Evolutionary conservation across 2,888 invertebrate genomes (phyloP).

Genomic region (Acronicta alni): DNA sequence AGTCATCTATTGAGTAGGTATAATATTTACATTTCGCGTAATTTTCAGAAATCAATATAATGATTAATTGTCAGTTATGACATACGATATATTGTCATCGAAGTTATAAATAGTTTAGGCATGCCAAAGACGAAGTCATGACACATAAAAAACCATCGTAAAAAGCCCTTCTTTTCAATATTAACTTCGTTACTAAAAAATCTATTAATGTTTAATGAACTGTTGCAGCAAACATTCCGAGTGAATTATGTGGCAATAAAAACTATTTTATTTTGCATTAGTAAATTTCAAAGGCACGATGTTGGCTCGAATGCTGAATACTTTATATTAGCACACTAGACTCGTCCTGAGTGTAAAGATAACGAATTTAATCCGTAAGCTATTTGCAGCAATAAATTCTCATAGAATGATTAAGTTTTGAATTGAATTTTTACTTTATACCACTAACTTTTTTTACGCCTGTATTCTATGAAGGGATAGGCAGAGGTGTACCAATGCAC

Average conservation of each 20-base stretch:
- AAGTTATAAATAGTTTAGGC: constrained; percentile 3
- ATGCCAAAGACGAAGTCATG: not conserved
- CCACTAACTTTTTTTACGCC: no score
- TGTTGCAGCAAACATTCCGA: constrained; percentile 5
- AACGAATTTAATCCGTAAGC: not conserved
- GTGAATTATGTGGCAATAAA: constrained; percentile 25
- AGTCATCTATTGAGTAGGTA: no score
- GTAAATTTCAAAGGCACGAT: constrained; percentile 4
- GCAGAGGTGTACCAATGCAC: no score
- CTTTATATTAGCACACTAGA: constrained; percentile 11
- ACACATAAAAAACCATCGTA: constrained; percentile 9
- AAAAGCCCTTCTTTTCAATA: constrained; percentile 14
- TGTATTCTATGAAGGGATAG: no score
- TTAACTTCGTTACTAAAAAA: constrained; percentile 14
- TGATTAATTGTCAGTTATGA: no score
- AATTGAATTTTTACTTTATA: no score
- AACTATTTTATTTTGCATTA: constrained; percentile 20
- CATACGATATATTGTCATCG: no score
- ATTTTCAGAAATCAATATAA: no score
- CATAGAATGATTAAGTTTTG: not conserved
- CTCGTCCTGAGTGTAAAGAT: not conserved
- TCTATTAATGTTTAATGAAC: constrained; percentile 15
- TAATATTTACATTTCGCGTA: no score
- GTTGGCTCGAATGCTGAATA: constrained; percentile 9
- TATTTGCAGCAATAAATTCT: not conserved